Base-by-base conservation (phyloP, 2,888 invertebrate genomes). In the Enchytraeus crypticus region DNA sequence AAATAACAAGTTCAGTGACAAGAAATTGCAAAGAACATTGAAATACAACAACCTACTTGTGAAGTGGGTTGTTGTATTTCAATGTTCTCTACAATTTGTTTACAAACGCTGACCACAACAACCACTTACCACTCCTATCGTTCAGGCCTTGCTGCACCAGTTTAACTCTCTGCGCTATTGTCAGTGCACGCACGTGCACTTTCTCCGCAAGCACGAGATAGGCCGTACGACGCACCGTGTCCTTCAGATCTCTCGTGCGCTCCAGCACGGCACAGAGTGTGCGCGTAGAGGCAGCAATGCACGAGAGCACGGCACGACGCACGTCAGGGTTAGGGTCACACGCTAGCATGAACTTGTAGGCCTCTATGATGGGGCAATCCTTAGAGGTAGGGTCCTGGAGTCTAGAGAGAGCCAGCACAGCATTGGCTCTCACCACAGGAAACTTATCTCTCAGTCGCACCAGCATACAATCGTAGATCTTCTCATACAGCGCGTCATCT, bases 381-480 rank as follows among this genome's bases (percentile, higher is more conserved):
- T 84, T 83, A 72, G 89, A 85, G 53, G 81, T 81, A 0, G 90
- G 89, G 70, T 89, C 86, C 77, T 92, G 92, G 0, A 92, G 81
- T 3, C 91, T 83, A 59, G 87, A 85, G 46, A 92, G 80, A 0
- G 90, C 88, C 32, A 85, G 77, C 0, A 90, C 86, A 0, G 91
- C 91, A 70, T 90, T 87, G 38, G 86, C 85, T 26, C 92, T 83
- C 2, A 92, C 88, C 55, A 85, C 84, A 0, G 87, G 84, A 51
- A 87, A 85, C 8, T 85, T 84, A 73, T 92, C 92, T 81, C 88
- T 76, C 49, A 86, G 74, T 33, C 87, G 26, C 23, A 29, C 14
- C 59, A 85, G 76, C 85, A 91, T 88, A 56, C 85, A 84, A 29
- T 83, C 81, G 59, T 86, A 83, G 43, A 91, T 84, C 69, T 84